phyloP scores from a whole-genome alignment of 2,113 vertebrate genomes.

The Puntigrus tetrazona region DNA sequence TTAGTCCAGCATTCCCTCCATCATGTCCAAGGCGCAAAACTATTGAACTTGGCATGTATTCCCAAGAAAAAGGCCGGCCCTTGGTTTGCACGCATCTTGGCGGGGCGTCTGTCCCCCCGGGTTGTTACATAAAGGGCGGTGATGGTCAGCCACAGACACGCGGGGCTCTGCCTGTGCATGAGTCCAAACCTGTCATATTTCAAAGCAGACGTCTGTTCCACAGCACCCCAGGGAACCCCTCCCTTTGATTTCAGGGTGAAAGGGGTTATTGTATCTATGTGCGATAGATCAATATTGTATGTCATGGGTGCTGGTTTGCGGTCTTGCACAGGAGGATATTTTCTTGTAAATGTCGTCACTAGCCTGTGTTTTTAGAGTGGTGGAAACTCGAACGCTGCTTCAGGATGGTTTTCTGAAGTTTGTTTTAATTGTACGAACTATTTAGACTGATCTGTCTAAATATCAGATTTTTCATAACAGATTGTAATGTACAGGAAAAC shows the following conservation, averaged over 20 bases:
- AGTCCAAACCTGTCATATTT: slow-evolving; percentile 41
- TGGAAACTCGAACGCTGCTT: not conserved
- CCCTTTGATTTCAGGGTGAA: not conserved
- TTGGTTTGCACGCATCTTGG: slow-evolving; percentile 71
- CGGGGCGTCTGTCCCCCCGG: slow-evolving; percentile 8
- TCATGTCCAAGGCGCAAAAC: slow-evolving; percentile 67
- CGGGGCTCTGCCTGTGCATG: slow-evolving; percentile 3
- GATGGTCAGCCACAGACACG: slow-evolving; percentile 16
- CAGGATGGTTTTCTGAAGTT: not conserved
- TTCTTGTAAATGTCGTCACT: slow-evolving; percentile 3
- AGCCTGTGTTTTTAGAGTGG: not conserved
- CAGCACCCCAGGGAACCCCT: not conserved
- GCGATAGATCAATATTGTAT: not conserved
- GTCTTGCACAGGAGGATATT: not conserved
- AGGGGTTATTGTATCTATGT: not conserved
- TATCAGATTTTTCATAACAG: not conserved
- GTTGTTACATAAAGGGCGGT: slow-evolving; percentile 67
- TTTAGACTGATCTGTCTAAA: not conserved
- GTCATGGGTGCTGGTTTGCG: not conserved
- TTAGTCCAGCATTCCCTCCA: slow-evolving; percentile 41
- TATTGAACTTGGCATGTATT: slow-evolving; percentile 73
- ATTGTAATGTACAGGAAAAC: not conserved
- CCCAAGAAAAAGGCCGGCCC: slow-evolving; percentile 67
- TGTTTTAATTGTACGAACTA: not conserved
- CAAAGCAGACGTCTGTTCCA: slow-evolving; percentile 6